These are phyloP conservation scores for Synanthedon andrenaeformis DNA, from an alignment of 2,888 invertebrate species.

Conservation along the genomic window DNA sequence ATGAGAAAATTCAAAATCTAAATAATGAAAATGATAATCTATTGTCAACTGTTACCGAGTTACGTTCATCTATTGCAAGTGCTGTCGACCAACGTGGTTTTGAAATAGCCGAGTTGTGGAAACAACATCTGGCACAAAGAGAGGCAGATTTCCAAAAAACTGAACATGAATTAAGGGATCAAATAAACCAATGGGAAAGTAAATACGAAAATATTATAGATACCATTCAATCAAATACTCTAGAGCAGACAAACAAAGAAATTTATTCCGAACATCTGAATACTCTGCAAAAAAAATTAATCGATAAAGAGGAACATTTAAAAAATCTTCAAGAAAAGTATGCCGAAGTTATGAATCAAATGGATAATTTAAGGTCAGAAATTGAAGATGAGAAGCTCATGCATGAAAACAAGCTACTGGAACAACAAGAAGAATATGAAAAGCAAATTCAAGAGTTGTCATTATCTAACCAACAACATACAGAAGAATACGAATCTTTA, in stretches of 20 bases:
- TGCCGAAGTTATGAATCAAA: slow-evolving; percentile 44
- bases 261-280: slow-evolving; percentile 48
- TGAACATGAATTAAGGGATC: slow-evolving; percentile 60
- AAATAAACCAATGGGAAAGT: slow-evolving; percentile 60
- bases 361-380: slow-evolving; percentile 55
- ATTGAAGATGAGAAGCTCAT: slow-evolving; percentile 58
- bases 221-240: slow-evolving; percentile 52
- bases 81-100: slow-evolving; percentile 75
- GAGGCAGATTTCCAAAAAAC: slow-evolving; percentile 71
- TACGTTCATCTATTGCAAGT: slow-evolving; percentile 55
- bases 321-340: slow-evolving; percentile 50
- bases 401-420: slow-evolving; percentile 49
- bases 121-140: slow-evolving; percentile 73
- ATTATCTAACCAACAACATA: slow-evolving; percentile 23
- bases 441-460: slow-evolving; percentile 40
- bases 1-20: slow-evolving; percentile 38
- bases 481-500: slow-evolving; percentile 23
- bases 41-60: slow-evolving; percentile 53
- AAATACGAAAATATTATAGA: slow-evolving; percentile 60
- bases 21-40: slow-evolving; percentile 56
- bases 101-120: slow-evolving; percentile 79
- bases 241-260: slow-evolving; percentile 58
- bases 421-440: slow-evolving; percentile 59
- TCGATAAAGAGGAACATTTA: slow-evolving; percentile 57
- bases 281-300: slow-evolving; percentile 51